Evolutionary conservation across 2,888 invertebrate genomes (phyloP).

Genomic region (Drosophila stalkeri): DNA sequence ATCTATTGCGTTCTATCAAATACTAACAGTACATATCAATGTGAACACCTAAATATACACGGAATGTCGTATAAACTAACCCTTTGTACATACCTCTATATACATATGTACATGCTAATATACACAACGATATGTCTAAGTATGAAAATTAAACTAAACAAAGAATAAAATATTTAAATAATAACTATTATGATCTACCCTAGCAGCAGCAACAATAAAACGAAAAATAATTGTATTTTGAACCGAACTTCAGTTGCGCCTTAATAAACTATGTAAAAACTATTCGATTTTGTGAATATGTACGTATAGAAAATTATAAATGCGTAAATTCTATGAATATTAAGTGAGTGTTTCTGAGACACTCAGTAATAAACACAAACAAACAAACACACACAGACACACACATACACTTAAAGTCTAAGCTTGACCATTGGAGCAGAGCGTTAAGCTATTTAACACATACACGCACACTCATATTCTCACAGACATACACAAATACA

Average conservation of each 20-base stretch:
- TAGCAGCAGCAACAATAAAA: conserved; percentile 19
- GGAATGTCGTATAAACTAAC: conserved; percentile 46
- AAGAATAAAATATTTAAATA: conserved; percentile 10
- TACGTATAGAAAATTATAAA: conserved; percentile 18
- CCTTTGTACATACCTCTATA: conserved; percentile 76
- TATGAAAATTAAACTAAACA: conserved; percentile 9
- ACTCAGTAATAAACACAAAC: conserved; percentile 22
- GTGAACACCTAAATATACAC: conserved; percentile 83
- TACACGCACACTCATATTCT: conserved; percentile 21
- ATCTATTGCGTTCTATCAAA: conserved; percentile 59
- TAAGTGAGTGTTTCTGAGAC: conserved; percentile 44
- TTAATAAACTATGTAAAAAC: conserved; percentile 60
- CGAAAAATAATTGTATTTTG: conserved; percentile 61
- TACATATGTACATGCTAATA: conserved; percentile 65
- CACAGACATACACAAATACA: conserved; percentile 15
- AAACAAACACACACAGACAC: conserved; percentile 55
- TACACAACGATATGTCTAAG: conserved; percentile 43
- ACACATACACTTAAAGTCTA: conserved; percentile 62
- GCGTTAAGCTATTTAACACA: conserved; percentile 22
- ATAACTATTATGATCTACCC: conserved; percentile 23
- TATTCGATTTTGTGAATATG: conserved; percentile 60
- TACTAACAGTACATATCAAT: conserved; percentile 84
- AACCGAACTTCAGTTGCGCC: conserved; percentile 70
- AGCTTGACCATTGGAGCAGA: conserved; percentile 66
- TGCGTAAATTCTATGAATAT: conserved; percentile 50